phyloP scores from a whole-genome alignment of 2,113 vertebrate genomes.

The Pogonocichla stellata region DNA sequence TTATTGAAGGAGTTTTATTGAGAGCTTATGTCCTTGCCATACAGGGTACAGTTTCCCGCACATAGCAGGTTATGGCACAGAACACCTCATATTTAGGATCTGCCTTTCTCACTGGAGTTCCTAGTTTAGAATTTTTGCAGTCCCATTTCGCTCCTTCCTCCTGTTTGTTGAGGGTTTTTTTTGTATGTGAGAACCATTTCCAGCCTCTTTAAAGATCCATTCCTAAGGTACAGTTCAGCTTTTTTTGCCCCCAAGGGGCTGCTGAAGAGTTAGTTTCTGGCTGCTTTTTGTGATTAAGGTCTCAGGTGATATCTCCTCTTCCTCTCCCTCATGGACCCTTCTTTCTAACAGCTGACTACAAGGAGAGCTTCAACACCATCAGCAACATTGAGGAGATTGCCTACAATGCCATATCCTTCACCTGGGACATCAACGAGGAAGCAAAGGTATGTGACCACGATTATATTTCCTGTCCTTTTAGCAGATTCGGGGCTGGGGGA shows the following conservation, averaged over 20 bases:
- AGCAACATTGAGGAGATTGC: constrained; percentile 98
- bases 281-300: background rate
- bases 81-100: background rate
- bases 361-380: constrained; percentile 99
- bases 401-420: constrained; percentile 97
- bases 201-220: background rate
- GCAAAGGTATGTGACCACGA: constrained; percentile 84
- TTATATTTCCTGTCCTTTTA: background rate
- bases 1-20: constrained; percentile 29
- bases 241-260: background rate
- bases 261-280: background rate
- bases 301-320: background rate
- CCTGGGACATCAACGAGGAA: constrained; percentile 97
- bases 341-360: constrained; percentile 89
- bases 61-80: background rate
- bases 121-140: background rate
- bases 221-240: background rate
- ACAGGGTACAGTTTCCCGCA: background rate
- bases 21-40: background rate
- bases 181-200: background rate
- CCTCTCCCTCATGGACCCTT: background rate
- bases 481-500: background rate
- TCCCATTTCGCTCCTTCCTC: background rate
- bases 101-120: background rate
- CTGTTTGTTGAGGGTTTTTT: background rate